Conservation (phyloP, 2,113 vertebrate species). For the Kryptolebias marmoratus region DNA sequence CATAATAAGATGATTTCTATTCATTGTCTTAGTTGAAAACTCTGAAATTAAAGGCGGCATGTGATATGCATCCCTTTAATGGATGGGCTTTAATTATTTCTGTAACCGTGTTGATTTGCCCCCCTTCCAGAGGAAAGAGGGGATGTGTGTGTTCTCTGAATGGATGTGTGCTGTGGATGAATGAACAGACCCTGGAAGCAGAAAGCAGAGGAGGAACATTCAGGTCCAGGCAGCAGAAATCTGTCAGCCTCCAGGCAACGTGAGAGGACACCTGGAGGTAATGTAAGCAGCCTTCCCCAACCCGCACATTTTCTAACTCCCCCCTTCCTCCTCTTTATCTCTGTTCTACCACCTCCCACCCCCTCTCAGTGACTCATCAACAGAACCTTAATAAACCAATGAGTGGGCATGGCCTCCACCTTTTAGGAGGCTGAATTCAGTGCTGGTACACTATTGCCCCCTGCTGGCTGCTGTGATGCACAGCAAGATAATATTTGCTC, state of each 20-base stretch:
- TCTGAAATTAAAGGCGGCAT: too few relatives aligned
- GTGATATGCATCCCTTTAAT: too few relatives aligned
- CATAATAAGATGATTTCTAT: too few relatives aligned
- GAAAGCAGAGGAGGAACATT: conserved; percentile 53
- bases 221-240: conserved; percentile 65
- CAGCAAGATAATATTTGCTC: not conserved
- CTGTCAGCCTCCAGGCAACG: conserved; percentile 69
- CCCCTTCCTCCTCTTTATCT: conserved; percentile 26
- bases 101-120: conserved; percentile 10
- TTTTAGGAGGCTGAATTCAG: conserved; percentile 1
- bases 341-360: conserved; percentile 37
- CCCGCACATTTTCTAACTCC: not conserved
- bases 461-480: conserved; percentile 30
- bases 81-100: too few relatives aligned
- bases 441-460: conserved; percentile 49
- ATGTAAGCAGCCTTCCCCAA: conserved; percentile 60
- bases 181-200: conserved; percentile 44
- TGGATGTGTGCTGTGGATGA: conserved; percentile 43
- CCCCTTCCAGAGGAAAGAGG: conserved; percentile 6
- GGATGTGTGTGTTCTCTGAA: conserved; percentile 14
- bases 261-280: conserved; percentile 79
- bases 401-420: conserved; percentile 62
- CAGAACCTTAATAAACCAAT: conserved; percentile 67
- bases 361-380: conserved; percentile 72
- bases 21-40: too few relatives aligned